Base-by-base conservation (phyloP, 2,797 vertebrate genomes). In the Hydrophis major region DNA sequence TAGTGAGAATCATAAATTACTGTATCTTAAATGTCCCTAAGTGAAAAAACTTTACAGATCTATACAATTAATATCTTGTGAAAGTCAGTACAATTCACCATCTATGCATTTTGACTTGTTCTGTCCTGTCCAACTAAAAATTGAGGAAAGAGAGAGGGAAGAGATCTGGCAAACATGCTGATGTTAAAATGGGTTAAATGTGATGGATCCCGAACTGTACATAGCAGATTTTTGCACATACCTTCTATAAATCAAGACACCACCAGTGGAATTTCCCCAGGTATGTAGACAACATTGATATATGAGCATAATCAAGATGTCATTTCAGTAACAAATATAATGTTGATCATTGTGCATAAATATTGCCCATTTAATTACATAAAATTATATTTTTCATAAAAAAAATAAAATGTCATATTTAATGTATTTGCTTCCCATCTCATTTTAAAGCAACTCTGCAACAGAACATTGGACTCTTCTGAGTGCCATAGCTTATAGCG, bases 181-280 rank as follows among this genome's bases (percentile, higher is more conserved):
- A 47, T 53, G 14, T 74, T 74, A 74, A 74, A 74, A 74, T 37
- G 69, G 6, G 69, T 88, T 47, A 25, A 66, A 10, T n/a, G 63
- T 87, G 25, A 32, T 74, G 10, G 86, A 25, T 53, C 42, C 59
- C 57, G 10, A 32, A 61, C 50, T 18, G 7, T 25, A 42, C 14
- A 14, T 60, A 37, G 18, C 28, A 60, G 28, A 13, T 88, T 47
- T 93, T 61, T 90, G 92, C 78, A n/a, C 5, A 47, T 1, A 0
- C 61, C 74, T 88, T 89, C 2, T 94, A 74, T 93, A 94, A 94
- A 60, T 1, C 0, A n/a, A 92, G 93, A 92, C 0, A 0, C 1
- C 69, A 88, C 59, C 91, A 93, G 22, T 12, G 59, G 53, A 93
- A 27, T 93, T 93, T 95, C 95, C 55, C 87, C 57, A 94, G 87